A percentile compares a stretch with the other conserved stretches of the same genome.
phyloP scores from a whole-genome alignment of 1,140 invertebrate species.

The Cepaea nemoralis region DNA sequence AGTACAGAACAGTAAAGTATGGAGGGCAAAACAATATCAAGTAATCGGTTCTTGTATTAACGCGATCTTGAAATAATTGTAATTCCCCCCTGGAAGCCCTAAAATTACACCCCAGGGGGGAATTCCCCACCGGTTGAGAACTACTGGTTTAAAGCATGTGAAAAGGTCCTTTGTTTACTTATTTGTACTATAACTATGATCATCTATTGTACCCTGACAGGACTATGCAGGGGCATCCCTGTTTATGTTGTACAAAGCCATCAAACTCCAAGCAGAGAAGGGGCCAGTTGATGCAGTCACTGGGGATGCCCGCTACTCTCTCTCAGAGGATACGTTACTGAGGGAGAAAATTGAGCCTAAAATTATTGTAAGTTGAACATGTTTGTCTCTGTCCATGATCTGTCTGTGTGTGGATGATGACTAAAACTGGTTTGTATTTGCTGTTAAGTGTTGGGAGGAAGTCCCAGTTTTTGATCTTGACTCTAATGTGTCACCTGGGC shows the following conservation, averaged over 20 bases:
- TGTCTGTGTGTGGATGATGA: too few relatives aligned
- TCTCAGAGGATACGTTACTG: slow-evolving; percentile 98
- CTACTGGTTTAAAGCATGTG: background rate
- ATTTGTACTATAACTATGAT: background rate
- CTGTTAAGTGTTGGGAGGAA: too few relatives aligned
- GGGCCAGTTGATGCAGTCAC: slow-evolving; percentile 98
- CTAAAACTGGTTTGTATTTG: too few relatives aligned
- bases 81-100: too few relatives aligned
- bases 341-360: slow-evolving; percentile 97
- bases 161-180: background rate
- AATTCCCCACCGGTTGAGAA: background rate
- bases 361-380: slow-evolving; percentile 82
- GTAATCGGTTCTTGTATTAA: too few relatives aligned
- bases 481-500: too few relatives aligned
- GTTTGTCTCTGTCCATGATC: too few relatives aligned
- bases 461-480: too few relatives aligned
- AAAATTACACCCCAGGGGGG: too few relatives aligned
- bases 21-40: too few relatives aligned
- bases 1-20: too few relatives aligned
- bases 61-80: too few relatives aligned
- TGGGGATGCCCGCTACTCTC: slow-evolving; percentile 95
- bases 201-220: slow-evolving; percentile 69
- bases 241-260: slow-evolving; percentile 97
- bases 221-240: slow-evolving; percentile 97
- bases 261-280: slow-evolving; percentile 99